phyloP scores from a whole-genome alignment of 2,113 vertebrate genomes.

The Campylomormyrus tamandua region DNA sequence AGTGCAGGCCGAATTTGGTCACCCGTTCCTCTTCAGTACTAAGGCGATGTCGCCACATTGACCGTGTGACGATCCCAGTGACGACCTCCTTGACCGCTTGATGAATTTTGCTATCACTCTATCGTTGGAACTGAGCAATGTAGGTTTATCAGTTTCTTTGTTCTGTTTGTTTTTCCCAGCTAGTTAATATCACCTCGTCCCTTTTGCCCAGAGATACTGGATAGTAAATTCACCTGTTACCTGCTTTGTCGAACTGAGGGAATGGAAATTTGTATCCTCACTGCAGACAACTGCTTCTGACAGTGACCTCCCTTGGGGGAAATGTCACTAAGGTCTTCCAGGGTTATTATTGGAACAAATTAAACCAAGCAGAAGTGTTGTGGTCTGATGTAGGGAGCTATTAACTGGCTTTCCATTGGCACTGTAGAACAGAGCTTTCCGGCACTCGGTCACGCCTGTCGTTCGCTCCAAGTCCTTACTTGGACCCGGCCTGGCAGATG shows the following conservation, averaged over 20 bases:
- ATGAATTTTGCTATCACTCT: neutral
- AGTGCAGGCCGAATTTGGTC: neutral
- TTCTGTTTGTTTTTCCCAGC: neutral
- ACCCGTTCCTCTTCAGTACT: neutral
- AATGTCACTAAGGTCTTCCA: neutral
- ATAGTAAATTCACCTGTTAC: neutral
- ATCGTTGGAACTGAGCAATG: neutral
- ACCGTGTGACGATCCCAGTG: neutral
- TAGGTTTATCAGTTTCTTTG: neutral
- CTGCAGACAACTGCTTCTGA: neutral
- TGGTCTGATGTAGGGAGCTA: neutral
- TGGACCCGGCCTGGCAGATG: neutral
- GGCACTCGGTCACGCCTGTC: neutral
- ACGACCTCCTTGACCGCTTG: neutral
- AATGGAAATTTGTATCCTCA: neutral
- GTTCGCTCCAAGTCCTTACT: neutral
- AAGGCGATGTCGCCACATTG: neutral
- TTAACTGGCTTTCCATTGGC: neutral
- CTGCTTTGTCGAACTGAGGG: neutral
- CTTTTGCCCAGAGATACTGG: neutral
- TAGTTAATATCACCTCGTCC: neutral
- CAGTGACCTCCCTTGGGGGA: neutral
- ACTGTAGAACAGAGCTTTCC: neutral
- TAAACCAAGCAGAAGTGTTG: neutral
- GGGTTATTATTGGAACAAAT: constrained; percentile 12